Evolutionary conservation across 2,888 invertebrate species (phyloP), one percentile per base, ranked within the genome.

Genomic region (Capitulum mitella): DNA sequence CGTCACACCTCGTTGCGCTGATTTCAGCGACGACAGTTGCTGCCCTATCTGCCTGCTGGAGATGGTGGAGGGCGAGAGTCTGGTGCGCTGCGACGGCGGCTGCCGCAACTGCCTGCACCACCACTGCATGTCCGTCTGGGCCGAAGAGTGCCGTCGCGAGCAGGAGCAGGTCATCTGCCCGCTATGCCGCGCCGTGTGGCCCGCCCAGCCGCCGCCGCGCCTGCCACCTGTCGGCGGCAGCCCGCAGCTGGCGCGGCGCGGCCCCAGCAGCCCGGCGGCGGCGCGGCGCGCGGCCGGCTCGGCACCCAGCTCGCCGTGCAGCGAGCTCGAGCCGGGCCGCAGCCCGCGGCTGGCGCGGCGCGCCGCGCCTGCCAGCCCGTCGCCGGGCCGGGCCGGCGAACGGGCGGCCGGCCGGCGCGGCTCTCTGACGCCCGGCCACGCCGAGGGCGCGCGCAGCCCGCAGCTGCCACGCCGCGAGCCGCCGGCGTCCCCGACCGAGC

Each of bases 1-100:
- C n/a, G n/a, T n/a, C n/a, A n/a, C n/a, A n/a, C n/a, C n/a, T n/a
- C n/a, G n/a, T n/a, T n/a, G n/a, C n/a, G n/a, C n/a, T n/a, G n/a
- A n/a, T 43, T 43, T 37, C 61, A 80, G 85, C 48, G 87, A 87
- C 79, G 86, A 87, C 80, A 86, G 86, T 70, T 84, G 84, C 26
- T 87, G 87, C 83, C 85, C 87, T 5, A 87, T 87, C 79, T 87
- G 87, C 83, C 84, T 87, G 29, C 83, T 87, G 83, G 86, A 86
- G 81, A 86, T 87, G 86, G 83, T 85, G 80, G 86, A 86, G 79
- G 86, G 86, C 32, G 87, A 87, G 82, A 85, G 85, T 82, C 82
- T 87, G 70, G 85, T 86, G n/a, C 83, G 84, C 78, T 87, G 87
- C 83, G 84, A 84, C 75, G 82, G 83, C 76, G 85, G 85, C 37